These are phyloP conservation scores for Saxidomus purpurata DNA, from an alignment of 1,140 invertebrate genomes.

Conservation along the genomic window DNA sequence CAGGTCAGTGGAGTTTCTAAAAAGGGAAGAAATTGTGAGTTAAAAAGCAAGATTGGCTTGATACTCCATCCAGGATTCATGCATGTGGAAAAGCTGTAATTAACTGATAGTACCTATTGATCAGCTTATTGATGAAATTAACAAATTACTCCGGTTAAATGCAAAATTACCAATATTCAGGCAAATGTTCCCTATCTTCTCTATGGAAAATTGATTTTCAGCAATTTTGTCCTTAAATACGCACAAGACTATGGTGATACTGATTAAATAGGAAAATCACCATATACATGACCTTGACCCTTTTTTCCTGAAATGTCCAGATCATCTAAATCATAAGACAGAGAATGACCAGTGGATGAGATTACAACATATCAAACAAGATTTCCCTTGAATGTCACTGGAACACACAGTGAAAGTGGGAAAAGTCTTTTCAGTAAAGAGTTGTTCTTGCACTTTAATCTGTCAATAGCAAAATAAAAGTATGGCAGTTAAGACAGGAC, in stretches of 20 bases:
- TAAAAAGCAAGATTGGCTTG: slow-evolving; percentile 59
- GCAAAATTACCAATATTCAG: slow-evolving; percentile 65
- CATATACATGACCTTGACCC: slow-evolving; percentile 15
- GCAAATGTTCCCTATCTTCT: slow-evolving; percentile 46
- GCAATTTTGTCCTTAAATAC: slow-evolving; percentile 64
- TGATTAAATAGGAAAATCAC: slow-evolving; percentile 17
- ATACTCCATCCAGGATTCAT: slow-evolving; percentile 51
- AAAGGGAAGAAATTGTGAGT: slow-evolving; percentile 44
- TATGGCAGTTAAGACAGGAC: too few species aligned
- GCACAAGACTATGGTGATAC: slow-evolving; percentile 21
- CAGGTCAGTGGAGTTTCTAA: slow-evolving; percentile 37
- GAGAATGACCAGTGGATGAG: too few species aligned
- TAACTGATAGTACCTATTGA: slow-evolving; percentile 67
- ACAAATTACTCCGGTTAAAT: slow-evolving; percentile 66
- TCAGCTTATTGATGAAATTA: slow-evolving; percentile 66
- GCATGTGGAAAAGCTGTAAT: slow-evolving; percentile 67
- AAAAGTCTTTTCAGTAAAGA: too few species aligned
- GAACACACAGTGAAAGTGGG: too few species aligned
- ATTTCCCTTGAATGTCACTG: too few species aligned
- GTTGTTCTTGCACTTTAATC: too few species aligned
- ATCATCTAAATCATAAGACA: too few species aligned
- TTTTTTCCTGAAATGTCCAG: too few species aligned
- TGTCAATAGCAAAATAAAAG: too few species aligned
- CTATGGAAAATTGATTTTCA: slow-evolving; percentile 57
- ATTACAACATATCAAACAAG: too few species aligned